Percentiles rank a stretch among this genome's conserved stretches.
These are phyloP conservation scores for Stegodyphus dumicola DNA, from an alignment of 1,140 invertebrate genomes.

Conservation along the genomic window DNA sequence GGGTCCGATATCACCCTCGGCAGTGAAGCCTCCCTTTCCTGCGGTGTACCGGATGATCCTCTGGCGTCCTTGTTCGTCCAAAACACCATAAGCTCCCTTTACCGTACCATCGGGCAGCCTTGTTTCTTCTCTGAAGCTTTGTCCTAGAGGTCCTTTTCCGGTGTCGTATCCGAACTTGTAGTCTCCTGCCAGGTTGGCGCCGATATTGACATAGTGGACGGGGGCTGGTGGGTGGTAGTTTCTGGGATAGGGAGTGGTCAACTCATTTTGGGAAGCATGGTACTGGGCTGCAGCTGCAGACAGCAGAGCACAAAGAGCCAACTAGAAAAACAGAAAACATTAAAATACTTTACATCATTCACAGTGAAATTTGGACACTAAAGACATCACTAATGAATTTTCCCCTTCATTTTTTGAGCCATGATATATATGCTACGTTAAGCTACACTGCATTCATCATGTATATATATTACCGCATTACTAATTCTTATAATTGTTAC, in stretches of 20 bases:
- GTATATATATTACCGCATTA: too few relatives aligned
- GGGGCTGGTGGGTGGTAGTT: constrained; percentile 61
- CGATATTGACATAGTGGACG: constrained; percentile 63
- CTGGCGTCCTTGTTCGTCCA: constrained; percentile 70
- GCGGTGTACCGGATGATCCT: constrained; percentile 74
- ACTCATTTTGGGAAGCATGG: constrained; percentile 36
- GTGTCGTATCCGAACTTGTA: constrained; percentile 66
- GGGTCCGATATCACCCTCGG: constrained; percentile 68
- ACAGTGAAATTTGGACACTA: not conserved
- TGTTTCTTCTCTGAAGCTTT: constrained; percentile 65
- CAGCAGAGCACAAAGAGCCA: not conserved
- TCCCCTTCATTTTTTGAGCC: not conserved
- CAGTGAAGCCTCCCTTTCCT: constrained; percentile 76
- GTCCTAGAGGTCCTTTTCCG: constrained; percentile 63
- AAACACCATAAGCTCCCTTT: constrained; percentile 75
- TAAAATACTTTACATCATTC: not conserved
- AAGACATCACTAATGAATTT: constrained; percentile 6
- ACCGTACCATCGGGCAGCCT: constrained; percentile 66
- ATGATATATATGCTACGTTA: not conserved
- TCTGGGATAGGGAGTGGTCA: constrained; percentile 27
- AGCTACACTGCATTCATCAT: too few relatives aligned
- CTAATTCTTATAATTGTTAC: too few relatives aligned
- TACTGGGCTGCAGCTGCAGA: constrained; percentile 28
- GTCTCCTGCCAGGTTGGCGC: constrained; percentile 59
- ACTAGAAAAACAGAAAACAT: constrained; percentile 3